Conservation (phyloP, 2,113 vertebrate genomes). For the Neodon shergylaensis region DNA sequence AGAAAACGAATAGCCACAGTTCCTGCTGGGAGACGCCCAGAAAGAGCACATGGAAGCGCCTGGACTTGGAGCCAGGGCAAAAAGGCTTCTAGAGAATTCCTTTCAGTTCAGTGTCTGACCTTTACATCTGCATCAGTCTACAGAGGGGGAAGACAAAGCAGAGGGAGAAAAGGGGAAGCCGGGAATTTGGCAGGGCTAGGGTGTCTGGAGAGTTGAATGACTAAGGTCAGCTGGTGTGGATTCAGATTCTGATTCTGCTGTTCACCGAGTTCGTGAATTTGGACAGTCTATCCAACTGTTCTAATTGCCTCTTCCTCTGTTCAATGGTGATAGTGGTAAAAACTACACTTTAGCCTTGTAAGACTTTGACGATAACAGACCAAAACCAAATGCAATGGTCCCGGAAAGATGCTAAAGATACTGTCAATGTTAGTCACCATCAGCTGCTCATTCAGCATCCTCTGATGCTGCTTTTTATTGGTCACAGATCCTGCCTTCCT, state of each 20-base stretch:
- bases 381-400: neutral
- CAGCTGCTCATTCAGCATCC: no score
- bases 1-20: neutral
- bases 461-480: neutral
- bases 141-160: neutral
- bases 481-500: neutral
- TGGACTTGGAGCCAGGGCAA: neutral
- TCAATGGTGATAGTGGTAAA: neutral
- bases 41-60: neutral
- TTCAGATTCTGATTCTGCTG: neutral
- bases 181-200: neutral
- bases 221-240: neutral
- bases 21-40: neutral
- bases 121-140: neutral
- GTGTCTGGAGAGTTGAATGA: neutral
- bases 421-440: neutral
- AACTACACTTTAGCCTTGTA: neutral
- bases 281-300: neutral
- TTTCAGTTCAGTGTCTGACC: neutral
- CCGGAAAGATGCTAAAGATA: neutral
- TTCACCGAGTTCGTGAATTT: neutral
- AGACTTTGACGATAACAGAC: neutral
- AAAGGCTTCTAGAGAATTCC: neutral
- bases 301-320: neutral
- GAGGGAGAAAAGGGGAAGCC: fast-evolving